Base-by-base conservation (phyloP, 23 tunicate genomes). In the Oikopleura dioica region DNA sequence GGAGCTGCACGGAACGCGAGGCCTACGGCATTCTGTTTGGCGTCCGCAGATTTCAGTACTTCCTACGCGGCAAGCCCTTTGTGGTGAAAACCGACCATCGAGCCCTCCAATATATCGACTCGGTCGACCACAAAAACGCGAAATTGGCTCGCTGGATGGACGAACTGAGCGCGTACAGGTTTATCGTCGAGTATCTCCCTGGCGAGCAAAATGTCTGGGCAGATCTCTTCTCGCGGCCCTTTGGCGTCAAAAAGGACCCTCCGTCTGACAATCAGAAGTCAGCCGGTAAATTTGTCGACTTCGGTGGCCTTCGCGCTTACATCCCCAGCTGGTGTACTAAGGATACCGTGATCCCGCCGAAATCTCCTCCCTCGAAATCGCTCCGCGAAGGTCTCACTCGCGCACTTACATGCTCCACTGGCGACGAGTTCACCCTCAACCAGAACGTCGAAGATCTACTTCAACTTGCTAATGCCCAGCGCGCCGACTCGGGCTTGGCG, bases 11-110 rank as follows among this genome's bases (percentile, higher is more conserved):
- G 26, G 33, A 63, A 31, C 72, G 72, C 2, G 72, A 63, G 33
- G 72, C 72, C 2, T 63, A 63, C 33, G 72, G 30, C 2, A 63
- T 63, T 63, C 4, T 63, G 29, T 63, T 63, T 63, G 72, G 32
- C 2, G 33, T 63, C 2, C 29, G 5, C 4, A 23, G 33, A 63
- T 63, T 63, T 28, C 4, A 63, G 30, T 63, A 63, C 33, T 63
- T 63, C 33, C 26, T 63, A 63, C 29, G 72, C 2, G 72, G 32
- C 2, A 63, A 31, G 26, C 4, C 16, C 16, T 63, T 63, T 63
- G 33, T 63, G 4, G 26, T 63, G 4, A 24, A 63, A 63, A 63
- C 72, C 5, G 72, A 63, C 26, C 72, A 63, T 28, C 30, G 33
- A 16, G 30, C 72, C 2, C 26, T 63, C 16, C 16, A 2, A 12